Evolutionary conservation across 92 coral and sea anemone genomes (phyloP).

Genomic region (Siderastrea siderea): DNA sequence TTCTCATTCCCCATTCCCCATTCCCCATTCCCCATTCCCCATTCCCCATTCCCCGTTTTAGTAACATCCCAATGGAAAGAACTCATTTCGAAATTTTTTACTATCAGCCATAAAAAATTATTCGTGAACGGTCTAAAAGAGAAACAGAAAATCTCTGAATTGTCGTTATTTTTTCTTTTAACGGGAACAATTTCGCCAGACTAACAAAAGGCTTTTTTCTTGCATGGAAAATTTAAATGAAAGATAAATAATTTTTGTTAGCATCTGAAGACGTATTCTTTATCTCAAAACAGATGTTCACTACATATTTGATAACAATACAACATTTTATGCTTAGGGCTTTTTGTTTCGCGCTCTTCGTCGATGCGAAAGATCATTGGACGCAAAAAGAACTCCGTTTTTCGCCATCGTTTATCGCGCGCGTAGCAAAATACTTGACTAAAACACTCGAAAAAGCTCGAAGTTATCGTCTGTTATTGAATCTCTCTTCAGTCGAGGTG

Average conservation of each 20-base stretch:
- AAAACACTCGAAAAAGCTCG: neutral
- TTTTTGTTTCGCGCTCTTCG: neutral
- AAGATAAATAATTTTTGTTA: conserved; percentile 51
- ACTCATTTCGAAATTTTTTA: conserved; percentile 10
- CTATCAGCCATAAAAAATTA: neutral
- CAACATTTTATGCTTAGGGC: conserved; percentile 4
- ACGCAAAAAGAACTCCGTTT: neutral
- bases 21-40: no score
- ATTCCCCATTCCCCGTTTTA: no score
- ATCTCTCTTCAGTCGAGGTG: neutral
- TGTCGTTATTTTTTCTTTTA: conserved; percentile 14
- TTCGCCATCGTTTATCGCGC: neutral
- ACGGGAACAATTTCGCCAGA: neutral
- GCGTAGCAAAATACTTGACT: neutral
- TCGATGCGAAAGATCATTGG: neutral
- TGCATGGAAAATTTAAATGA: conserved; percentile 25
- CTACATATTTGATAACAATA: conserved; percentile 27
- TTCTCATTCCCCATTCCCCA: no score
- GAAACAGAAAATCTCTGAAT: neutral
- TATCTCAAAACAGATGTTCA: conserved; percentile 51
- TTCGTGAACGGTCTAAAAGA: neutral
- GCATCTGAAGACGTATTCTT: conserved; percentile 31
- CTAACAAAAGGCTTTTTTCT: conserved; percentile 16
- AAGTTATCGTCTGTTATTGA: neutral
- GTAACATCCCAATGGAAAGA: neutral